A percentile compares a stretch with the other conserved stretches of the same genome.
phyloP scores from a whole-genome alignment of 2,113 vertebrate species.

The Bubo scandiacus region DNA sequence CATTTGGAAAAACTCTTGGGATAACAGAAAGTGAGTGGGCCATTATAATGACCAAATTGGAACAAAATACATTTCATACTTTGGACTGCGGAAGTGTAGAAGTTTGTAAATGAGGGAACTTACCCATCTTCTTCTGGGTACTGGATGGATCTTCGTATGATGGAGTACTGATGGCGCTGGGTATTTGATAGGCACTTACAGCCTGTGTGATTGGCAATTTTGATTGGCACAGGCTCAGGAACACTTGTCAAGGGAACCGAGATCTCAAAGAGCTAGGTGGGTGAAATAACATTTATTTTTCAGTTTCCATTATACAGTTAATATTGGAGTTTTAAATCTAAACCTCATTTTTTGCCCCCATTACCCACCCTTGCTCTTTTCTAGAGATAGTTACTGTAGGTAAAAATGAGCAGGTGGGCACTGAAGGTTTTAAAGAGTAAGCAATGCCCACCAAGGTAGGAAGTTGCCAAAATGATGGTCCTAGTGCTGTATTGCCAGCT shows the following conservation, averaged over 20 bases:
- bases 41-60: neutral
- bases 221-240: conserved; percentile 89
- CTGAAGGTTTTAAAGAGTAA: neutral
- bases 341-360: neutral
- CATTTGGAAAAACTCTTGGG: neutral
- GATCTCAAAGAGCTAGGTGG: conserved; percentile 88
- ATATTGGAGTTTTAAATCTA: neutral
- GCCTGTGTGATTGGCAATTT: conserved; percentile 92
- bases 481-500: neutral
- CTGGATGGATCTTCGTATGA: conserved; percentile 79
- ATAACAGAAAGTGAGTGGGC: neutral
- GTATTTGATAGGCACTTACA: conserved; percentile 85
- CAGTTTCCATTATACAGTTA: neutral
- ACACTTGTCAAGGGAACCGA: conserved; percentile 87
- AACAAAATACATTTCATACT: neutral
- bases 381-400: neutral
- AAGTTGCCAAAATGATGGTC: neutral
- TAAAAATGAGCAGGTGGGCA: neutral
- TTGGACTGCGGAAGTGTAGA: neutral
- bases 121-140: conserved; percentile 74
- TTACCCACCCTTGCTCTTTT: neutral
- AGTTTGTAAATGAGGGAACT: conserved; percentile 16
- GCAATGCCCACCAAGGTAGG: neutral
- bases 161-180: conserved; percentile 69
- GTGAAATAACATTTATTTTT: neutral